Percentiles rank a stretch among this genome's conserved stretches.
Conservation (phyloP, 2,888 invertebrate species). For the Rotaria magnacalcarata region DNA sequence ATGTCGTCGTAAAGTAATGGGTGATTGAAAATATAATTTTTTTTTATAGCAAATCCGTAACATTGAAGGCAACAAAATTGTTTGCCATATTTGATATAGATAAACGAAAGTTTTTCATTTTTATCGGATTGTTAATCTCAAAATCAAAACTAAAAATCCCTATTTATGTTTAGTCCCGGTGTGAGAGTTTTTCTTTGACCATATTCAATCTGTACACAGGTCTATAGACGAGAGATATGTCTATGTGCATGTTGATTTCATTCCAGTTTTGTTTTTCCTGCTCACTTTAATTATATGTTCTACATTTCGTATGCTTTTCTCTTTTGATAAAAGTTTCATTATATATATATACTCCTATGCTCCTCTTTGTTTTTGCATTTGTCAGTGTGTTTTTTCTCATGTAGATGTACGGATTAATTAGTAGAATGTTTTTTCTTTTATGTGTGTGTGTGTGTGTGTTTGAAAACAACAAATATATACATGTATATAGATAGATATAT, state of each 20-base stretch:
- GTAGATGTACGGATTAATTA: background rate
- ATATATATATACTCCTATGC: background rate
- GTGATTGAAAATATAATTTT: background rate
- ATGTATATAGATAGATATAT: background rate
- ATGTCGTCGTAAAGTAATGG: constrained; percentile 20
- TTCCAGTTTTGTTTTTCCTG: background rate
- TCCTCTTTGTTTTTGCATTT: background rate
- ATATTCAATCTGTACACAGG: background rate
- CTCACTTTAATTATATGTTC: background rate
- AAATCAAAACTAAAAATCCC: background rate
- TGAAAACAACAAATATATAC: background rate
- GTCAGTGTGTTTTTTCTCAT: background rate
- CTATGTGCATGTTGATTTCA: background rate
- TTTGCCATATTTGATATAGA: background rate
- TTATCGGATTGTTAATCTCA: background rate
- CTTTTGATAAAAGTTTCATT: background rate
- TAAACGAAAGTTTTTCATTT: background rate
- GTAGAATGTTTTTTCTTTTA: background rate
- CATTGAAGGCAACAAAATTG: background rate
- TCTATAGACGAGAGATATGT: background rate
- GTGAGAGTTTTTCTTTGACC: background rate
- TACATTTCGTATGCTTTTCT: background rate
- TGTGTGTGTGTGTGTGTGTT: background rate
- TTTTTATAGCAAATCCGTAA: background rate
- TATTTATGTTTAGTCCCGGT: background rate